Conservation (phyloP, 2,888 invertebrate species). For the Pardosa pseudoannulata region DNA sequence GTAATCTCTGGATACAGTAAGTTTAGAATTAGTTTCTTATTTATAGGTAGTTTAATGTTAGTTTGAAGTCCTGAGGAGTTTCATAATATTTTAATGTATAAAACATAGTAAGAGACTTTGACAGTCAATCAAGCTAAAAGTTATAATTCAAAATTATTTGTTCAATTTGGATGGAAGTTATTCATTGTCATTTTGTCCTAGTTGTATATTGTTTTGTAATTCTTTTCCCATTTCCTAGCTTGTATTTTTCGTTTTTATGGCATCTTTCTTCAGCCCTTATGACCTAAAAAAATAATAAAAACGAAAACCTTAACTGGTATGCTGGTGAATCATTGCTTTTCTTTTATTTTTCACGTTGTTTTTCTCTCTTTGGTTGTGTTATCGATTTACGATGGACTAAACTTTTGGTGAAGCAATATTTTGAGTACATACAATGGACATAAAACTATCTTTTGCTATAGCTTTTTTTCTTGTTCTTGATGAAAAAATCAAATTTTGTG, state of each 20-base stretch:
- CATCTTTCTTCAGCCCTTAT: neutral
- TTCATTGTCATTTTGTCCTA: conserved; percentile 41
- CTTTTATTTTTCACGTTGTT: conserved; percentile 18
- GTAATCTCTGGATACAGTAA: too few species aligned
- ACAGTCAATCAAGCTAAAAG: too few species aligned
- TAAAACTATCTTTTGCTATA: neutral
- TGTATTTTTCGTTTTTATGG: neutral
- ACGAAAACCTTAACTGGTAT: neutral
- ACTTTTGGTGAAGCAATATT: conserved; percentile 42
- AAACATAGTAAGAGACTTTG: too few species aligned
- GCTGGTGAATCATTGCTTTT: conserved; percentile 6
- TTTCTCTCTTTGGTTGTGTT: conserved; percentile 16
- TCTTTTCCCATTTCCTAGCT: conserved; percentile 11
- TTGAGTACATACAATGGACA: conserved; percentile 21
- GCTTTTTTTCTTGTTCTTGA: neutral
- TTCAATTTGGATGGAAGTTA: conserved; percentile 40
- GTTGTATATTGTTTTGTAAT: conserved; percentile 57
- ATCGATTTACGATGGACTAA: conserved; percentile 57
- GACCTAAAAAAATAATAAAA: neutral
- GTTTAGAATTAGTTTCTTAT: too few species aligned
- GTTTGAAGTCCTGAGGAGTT: too few species aligned
- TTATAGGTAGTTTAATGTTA: too few species aligned
- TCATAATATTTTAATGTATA: too few species aligned
- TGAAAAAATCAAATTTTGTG: neutral
- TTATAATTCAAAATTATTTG: too few species aligned